A percentile compares a stretch with the other conserved stretches of the same genome.
phyloP scores from a whole-genome alignment of 1,140 invertebrate genomes.

The Akabosia matsudoensis region DNA sequence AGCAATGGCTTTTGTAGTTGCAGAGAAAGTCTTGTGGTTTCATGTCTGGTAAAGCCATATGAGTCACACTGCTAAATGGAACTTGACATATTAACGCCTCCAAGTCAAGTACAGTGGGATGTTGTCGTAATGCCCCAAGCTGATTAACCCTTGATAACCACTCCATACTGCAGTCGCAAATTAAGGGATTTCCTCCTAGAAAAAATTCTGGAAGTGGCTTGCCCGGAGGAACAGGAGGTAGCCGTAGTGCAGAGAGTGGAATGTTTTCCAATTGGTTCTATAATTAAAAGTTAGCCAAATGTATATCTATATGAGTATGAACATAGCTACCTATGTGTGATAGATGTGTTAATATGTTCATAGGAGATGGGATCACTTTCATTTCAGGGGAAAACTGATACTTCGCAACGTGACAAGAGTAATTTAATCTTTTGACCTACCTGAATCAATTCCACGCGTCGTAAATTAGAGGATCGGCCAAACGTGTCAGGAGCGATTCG shows the following conservation, averaged over 20 bases:
- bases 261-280: conserved; percentile 77
- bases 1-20: conserved; percentile 86
- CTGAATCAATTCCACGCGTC: conserved; percentile 82
- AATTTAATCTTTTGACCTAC: no score
- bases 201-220: conserved; percentile 78
- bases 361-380: no score
- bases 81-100: conserved; percentile 80
- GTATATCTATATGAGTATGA: no score
- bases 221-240: conserved; percentile 66
- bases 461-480: conserved; percentile 76
- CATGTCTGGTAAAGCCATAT: conserved; percentile 64
- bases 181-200: conserved; percentile 82
- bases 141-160: conserved; percentile 82
- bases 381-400: no score
- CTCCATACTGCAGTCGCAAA: conserved; percentile 89
- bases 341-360: no score
- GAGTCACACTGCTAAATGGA: conserved; percentile 65
- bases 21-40: conserved; percentile 81
- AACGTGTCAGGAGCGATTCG: conserved; percentile 77
- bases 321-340: no score
- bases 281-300: no score
- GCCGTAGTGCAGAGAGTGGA: conserved; percentile 72
- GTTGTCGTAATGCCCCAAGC: conserved; percentile 66
- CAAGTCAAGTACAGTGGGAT: conserved; percentile 80
- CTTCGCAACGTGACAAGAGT: no score